phyloP scores from a whole-genome alignment of 2,797 vertebrate genomes.

The Craterocephalus amniculus region DNA sequence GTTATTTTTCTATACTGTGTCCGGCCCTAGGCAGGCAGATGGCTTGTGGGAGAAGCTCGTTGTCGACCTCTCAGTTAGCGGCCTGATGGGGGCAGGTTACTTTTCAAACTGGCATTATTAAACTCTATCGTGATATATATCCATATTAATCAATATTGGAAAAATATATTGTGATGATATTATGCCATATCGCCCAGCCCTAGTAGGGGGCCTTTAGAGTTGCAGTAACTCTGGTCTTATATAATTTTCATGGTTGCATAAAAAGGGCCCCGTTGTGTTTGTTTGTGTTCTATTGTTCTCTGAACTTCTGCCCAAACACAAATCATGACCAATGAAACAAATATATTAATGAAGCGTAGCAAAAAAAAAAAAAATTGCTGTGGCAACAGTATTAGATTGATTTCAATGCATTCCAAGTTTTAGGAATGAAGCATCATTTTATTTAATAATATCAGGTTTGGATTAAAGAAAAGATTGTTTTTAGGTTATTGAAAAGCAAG shows the following conservation, averaged over 20 bases:
- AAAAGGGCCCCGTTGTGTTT: neutral
- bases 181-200: too few species aligned
- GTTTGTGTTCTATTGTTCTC: constrained; percentile 19
- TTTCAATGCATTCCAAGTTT: neutral
- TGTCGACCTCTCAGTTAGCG: too few species aligned
- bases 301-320: constrained; percentile 14
- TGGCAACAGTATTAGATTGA: neutral
- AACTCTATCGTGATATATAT: too few species aligned
- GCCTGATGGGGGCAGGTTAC: too few species aligned
- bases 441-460: neutral
- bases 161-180: too few species aligned
- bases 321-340: constrained; percentile 19
- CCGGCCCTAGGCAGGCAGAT: too few species aligned
- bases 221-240: neutral
- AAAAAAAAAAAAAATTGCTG: constrained; percentile 16
- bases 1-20: too few species aligned
- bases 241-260: constrained; percentile 4
- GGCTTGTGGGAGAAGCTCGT: too few species aligned
- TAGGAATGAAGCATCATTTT: neutral
- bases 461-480: neutral
- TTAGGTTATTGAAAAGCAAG: neutral
- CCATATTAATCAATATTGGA: too few species aligned
- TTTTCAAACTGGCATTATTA: too few species aligned
- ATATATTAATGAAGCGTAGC: too few species aligned
- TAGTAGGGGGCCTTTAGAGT: too few species aligned